phyloP scores from a whole-genome alignment of 2,113 vertebrate species.

The Thymallus thymallus region DNA sequence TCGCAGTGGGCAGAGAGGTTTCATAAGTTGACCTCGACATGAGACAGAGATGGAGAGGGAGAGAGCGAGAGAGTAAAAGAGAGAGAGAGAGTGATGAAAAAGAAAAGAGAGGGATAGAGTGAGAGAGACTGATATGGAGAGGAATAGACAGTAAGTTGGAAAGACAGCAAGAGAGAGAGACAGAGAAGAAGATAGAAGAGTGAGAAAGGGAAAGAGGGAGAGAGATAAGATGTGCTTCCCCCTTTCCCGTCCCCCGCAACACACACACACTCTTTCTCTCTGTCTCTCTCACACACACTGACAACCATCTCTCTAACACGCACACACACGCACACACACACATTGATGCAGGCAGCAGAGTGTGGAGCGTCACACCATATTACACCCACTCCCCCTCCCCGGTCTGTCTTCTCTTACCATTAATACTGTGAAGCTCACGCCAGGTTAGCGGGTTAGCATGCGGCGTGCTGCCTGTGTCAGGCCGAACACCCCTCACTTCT shows the following conservation, averaged over 20 bases:
- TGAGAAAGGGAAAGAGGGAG: not conserved
- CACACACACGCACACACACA: constrained; percentile 8
- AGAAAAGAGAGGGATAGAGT: too few relatives aligned
- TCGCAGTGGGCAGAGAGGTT: not conserved
- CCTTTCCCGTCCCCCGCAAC: not conserved
- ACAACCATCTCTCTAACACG: not conserved
- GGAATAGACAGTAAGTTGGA: not conserved
- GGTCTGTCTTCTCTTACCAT: not conserved
- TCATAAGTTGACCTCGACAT: not conserved
- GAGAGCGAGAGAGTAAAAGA: constrained; percentile 1
- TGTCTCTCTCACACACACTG: constrained; percentile 6
- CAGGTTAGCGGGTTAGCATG: too few relatives aligned
- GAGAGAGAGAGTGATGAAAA: too few relatives aligned
- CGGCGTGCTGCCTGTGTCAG: too few relatives aligned
- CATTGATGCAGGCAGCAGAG: not conserved
- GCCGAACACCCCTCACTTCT: too few relatives aligned
- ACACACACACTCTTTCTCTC: not conserved
- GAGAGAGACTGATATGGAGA: not conserved
- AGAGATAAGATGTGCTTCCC: not conserved
- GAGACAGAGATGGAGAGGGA: not conserved
- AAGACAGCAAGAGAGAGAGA: too few relatives aligned
- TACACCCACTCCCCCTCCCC: not conserved
- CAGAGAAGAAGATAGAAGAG: not conserved
- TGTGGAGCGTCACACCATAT: not conserved
- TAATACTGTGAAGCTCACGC: not conserved